Base-by-base conservation (phyloP, 2,888 invertebrate species). In the Griposia aprilina region DNA sequence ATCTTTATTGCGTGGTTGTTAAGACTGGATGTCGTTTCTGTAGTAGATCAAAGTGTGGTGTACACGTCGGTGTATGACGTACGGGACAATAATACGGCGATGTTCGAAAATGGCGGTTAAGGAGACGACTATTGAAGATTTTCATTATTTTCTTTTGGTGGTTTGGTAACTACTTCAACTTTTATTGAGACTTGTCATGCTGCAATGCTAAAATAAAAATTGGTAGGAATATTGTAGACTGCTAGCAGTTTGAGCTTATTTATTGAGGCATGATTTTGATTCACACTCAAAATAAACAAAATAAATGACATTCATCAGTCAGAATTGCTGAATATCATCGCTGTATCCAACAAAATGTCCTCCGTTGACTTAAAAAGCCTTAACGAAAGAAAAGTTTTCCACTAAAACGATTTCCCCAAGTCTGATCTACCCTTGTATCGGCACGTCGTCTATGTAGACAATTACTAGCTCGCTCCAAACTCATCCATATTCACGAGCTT, bases 51-150 rank as follows among this genome's bases (percentile, higher is more conserved):
- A 96, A 96, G 95, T 89, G 91, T 90, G 86, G 87, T 88, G 90
- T 91, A 90, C 89, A 89, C 90, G 92, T 92, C 93, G 93, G 90
- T 92, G 92, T 93, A 93, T 94, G 94, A 95, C 93, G 94, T 93
- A 94, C 94, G 93, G 92, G 93, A 93, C 94, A 94, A 94, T 95
- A 94, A 93, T 93, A 94, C 93, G 91, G 89, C 89, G 93, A 94
- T 94, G 92, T 91, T 94, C 91, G 91, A 92, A 94, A 94, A 94
- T 93, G 91, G 91, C 81, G 86, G 89, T 95, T 95, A 95, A 95
- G 93, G 92, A 90, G 91, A 88, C 88, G 93, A 73, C 83, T 69
- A 48, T 63, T 78, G 65, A 2, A 57, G n/a, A 45, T 75, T 52
- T 83, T 60, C 36, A 65, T 77, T 77, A 36, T 70, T 84, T 78